phyloP scores from a whole-genome alignment of 2,888 invertebrate species.

The Steinernema carpocapsae region DNA sequence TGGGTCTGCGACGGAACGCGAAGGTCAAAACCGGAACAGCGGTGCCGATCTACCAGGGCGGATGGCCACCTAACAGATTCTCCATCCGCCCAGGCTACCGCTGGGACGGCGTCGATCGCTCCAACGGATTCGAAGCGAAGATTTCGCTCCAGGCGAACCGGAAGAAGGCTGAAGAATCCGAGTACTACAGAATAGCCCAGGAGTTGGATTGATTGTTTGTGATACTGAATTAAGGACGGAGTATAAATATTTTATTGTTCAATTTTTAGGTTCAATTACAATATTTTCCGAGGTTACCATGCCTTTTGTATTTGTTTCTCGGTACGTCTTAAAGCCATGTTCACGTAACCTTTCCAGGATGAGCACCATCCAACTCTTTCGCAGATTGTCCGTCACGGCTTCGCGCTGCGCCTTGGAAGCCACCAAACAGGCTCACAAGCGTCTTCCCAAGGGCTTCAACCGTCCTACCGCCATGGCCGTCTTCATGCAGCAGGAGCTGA shows the following conservation, averaged over 20 bases:
- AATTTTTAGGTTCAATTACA: too few relatives aligned
- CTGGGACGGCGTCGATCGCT: conserved; percentile 98
- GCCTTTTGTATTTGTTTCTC: too few relatives aligned
- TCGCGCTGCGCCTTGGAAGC: too few relatives aligned
- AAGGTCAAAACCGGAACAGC: conserved; percentile 67
- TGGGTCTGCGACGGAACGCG: conserved; percentile 79
- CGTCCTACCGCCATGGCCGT: not conserved
- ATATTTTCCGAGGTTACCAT: too few relatives aligned
- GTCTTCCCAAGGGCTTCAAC: conserved; percentile 18
- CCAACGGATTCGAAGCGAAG: conserved; percentile 91
- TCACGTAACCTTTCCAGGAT: too few relatives aligned
- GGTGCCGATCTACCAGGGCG: conserved; percentile 78
- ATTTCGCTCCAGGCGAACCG: conserved; percentile 70
- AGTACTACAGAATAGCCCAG: conserved; percentile 50
- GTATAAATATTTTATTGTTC: conserved; percentile 1
- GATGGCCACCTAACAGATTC: conserved; percentile 84
- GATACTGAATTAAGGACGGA: not conserved
- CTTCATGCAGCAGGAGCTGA: not conserved
- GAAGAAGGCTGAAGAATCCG: conserved; percentile 53
- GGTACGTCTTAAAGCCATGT: too few relatives aligned
- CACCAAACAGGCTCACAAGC: not conserved
- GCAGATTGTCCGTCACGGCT: not conserved
- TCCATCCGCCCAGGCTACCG: conserved; percentile 89
- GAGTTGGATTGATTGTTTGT: conserved; percentile 24
- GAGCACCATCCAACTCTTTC: conserved; percentile 1